Conservation (phyloP, 2,113 vertebrate species). For the Bucco capensis region DNA sequence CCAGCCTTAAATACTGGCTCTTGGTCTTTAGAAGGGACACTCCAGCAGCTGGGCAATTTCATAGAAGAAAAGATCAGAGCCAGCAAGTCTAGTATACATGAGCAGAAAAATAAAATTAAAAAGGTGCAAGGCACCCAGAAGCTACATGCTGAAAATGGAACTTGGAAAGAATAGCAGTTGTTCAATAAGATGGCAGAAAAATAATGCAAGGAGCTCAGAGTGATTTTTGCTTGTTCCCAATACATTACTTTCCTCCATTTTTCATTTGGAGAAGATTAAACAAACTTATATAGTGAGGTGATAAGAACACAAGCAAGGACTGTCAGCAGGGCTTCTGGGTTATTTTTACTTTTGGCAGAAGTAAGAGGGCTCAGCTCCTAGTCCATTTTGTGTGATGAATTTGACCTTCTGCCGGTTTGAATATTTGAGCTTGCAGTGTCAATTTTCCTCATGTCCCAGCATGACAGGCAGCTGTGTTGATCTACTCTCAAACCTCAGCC, state of each 20-base stretch:
- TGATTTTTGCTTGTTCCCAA: background rate
- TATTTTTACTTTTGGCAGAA: background rate
- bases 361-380: background rate
- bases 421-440: background rate
- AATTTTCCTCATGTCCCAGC: background rate
- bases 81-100: background rate
- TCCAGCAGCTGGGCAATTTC: background rate
- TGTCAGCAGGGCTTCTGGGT: background rate
- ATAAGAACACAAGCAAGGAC: background rate
- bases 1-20: background rate
- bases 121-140: background rate
- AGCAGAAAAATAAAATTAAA: background rate
- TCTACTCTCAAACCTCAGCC: background rate
- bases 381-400: background rate
- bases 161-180: background rate
- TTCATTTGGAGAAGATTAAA: background rate
- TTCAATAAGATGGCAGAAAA: background rate
- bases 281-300: rapidly evolving
- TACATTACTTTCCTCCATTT: background rate
- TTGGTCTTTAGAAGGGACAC: background rate
- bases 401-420: background rate
- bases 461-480: background rate
- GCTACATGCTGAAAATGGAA: background rate
- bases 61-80: background rate
- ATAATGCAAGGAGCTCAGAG: background rate